A percentile compares a stretch with the other conserved stretches of the same genome.
These are phyloP conservation scores for Prinia subflava DNA, from an alignment of 2,113 vertebrate genomes.

Conservation along the genomic window DNA sequence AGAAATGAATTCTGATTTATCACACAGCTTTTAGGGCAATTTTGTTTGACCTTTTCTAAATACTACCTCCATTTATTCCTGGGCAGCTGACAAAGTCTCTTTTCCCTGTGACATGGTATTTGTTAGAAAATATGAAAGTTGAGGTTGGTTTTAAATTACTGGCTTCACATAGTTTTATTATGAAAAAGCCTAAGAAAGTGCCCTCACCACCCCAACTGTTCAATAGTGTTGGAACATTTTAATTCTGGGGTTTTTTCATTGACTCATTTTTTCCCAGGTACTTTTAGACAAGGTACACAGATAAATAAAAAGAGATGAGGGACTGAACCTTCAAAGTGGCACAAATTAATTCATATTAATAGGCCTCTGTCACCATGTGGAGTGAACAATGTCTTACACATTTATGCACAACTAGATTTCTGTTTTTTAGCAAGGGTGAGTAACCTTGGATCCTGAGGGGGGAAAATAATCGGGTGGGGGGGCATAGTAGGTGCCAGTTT, in stretches of 20 bases:
- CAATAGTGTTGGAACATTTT: background rate
- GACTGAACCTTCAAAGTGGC: background rate
- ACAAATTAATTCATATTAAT: background rate
- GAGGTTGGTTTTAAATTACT: slow-evolving; percentile 6
- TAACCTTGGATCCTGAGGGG: background rate
- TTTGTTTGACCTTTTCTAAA: slow-evolving; percentile 54
- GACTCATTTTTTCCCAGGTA: background rate
- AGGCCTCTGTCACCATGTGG: background rate
- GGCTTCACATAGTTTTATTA: background rate
- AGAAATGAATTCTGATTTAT: slow-evolving; percentile 26
- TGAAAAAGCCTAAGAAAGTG: background rate
- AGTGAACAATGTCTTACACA: rapidly evolving
- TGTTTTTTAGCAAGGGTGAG: background rate
- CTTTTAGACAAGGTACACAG: background rate
- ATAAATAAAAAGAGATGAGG: background rate
- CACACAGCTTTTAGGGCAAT: slow-evolving; percentile 17
- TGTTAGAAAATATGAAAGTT: slow-evolving; percentile 12
- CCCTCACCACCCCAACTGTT: background rate
- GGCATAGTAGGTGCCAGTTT: background rate
- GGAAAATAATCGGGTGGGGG: rapidly evolving
- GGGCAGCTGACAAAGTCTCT: background rate
- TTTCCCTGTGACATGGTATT: background rate
- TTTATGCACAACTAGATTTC: background rate
- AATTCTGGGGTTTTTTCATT: background rate
- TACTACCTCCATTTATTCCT: slow-evolving; percentile 3